Evolutionary conservation across 1,140 invertebrate species (phyloP).

Genomic region (Physella acuta): DNA sequence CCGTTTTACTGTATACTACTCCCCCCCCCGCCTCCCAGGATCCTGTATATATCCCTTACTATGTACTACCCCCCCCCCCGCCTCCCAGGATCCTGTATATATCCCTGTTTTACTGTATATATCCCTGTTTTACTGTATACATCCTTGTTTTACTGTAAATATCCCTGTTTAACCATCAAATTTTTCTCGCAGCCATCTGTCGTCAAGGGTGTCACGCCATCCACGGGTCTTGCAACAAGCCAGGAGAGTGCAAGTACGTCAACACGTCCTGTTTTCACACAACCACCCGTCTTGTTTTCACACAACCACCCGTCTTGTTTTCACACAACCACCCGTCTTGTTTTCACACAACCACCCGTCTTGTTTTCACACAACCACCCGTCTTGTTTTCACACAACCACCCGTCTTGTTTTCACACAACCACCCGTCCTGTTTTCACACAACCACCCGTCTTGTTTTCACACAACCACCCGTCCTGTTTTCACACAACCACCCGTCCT

Average conservation of each 20-base stretch:
- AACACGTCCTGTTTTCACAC: neutral
- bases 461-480: neutral
- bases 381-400: neutral
- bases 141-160: too few species aligned
- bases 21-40: too few species aligned
- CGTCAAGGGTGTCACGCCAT: constrained; percentile 83
- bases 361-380: neutral
- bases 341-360: neutral
- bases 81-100: too few species aligned
- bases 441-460: neutral
- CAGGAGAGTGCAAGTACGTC: constrained; percentile 92
- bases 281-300: neutral
- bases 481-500: neutral
- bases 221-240: constrained; percentile 86
- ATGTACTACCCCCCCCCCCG: too few species aligned
- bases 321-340: neutral
- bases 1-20: too few species aligned
- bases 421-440: neutral
- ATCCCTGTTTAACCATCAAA: neutral
- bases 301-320: neutral
- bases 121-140: too few species aligned
- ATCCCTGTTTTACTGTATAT: too few species aligned
- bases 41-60: too few species aligned
- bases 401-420: neutral
- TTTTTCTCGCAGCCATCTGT: constrained; percentile 73